Evolutionary conservation across 2,797 vertebrate species (phyloP), one percentile per base, ranked within the genome.

Genomic region (Melopsittacus undulatus): DNA sequence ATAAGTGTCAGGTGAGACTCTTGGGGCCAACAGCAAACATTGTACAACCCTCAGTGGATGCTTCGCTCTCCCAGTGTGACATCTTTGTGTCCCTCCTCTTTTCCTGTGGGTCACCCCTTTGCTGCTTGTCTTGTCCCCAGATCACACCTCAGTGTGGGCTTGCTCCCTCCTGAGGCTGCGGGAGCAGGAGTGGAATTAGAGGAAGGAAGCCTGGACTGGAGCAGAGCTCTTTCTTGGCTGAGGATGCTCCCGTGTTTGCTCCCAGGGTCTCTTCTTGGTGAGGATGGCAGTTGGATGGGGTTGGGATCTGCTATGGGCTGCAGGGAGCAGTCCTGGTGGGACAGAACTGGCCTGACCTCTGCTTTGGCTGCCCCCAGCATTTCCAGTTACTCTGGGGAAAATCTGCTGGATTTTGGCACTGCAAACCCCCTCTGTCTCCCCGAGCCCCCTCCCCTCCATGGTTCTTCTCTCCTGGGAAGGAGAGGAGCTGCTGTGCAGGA

Each of bases 231-330:
- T 22, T 48, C 26, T 51, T 20, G 14, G 12, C 40, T 45, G 56
- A 61, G 61, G 49, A 22, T 57, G 27, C 32, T 83, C 59, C 45
- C 19, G 11, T 7, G 8, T 45, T 63, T 75, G 27, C 48, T 74
- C 24, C 48, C 42, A 63, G 10, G 4, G 17, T 26, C 38, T 13
- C 38, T 40, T 29, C 27, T 76, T 67, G 42, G 36, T 0, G 9
- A 82, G 36, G 26, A 23, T 2, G 2, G 32, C 0, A 0, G 34
- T 34, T 0, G 2, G 48, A 45, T 63, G 29, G 13, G 11, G 7
- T 40, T 51, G 54, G n/a, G 36, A 18, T 57, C 61, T 63, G 24
- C 32, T 1, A 7, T 32, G 36, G 46, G 46, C 46, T 73, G 30
- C 1, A 1, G 18, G 22, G 46, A 54, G 19, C 0, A 2, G 11